Percentiles rank a stretch among this genome's conserved stretches.
phyloP scores from a whole-genome alignment of 2,113 vertebrate species.

The Tyto alba region DNA sequence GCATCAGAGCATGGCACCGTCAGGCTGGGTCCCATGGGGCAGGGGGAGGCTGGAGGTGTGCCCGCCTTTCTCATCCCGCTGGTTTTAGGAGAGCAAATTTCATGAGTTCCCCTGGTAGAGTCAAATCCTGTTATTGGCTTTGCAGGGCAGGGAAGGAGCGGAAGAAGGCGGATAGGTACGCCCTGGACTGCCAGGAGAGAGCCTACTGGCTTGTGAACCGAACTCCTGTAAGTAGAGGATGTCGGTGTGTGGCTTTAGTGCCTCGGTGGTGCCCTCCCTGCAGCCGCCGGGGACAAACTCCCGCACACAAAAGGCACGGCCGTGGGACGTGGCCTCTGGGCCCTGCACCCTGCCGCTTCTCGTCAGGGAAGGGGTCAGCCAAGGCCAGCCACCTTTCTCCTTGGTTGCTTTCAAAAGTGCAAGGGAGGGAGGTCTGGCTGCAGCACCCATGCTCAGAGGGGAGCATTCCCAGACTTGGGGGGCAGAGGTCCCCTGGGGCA shows the following conservation, averaged over 20 bases:
- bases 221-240: constrained; percentile 80
- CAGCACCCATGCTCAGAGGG: fast-evolving
- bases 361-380: background rate
- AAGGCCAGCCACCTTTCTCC: background rate
- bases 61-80: background rate
- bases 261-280: background rate
- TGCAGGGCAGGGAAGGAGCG: constrained; percentile 91
- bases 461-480: background rate
- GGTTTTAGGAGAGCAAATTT: background rate
- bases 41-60: background rate
- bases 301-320: fast-evolving
- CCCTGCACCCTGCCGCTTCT: background rate
- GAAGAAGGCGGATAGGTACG: constrained; percentile 89
- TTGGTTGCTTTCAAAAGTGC: background rate
- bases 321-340: background rate
- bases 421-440: background rate
- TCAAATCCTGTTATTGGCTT: constrained; percentile 1
- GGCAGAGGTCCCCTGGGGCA: background rate
- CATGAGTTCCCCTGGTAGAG: background rate
- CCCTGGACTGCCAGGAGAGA: constrained; percentile 94
- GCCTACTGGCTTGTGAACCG: constrained; percentile 96
- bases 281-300: background rate
- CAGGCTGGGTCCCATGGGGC: background rate
- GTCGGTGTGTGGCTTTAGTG: background rate
- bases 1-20: fast-evolving